phyloP scores from a whole-genome alignment of 2,113 vertebrate species.

The Nerophis lumbriciformis region DNA sequence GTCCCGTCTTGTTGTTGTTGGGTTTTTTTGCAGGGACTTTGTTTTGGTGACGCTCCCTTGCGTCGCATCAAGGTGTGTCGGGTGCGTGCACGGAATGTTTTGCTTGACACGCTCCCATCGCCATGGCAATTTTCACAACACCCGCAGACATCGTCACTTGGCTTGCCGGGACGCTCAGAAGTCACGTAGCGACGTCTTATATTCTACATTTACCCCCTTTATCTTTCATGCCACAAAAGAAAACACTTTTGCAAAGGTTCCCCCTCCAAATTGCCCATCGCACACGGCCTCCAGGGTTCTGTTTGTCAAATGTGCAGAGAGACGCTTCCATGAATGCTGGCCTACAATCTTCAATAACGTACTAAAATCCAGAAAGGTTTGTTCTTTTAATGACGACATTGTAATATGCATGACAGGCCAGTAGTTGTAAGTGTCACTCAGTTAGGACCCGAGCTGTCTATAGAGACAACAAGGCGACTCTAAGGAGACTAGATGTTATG shows the following conservation, averaged over 20 bases:
- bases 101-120: slow-evolving; percentile 28
- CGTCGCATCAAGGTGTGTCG: slow-evolving; percentile 48
- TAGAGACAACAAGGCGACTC: too few relatives aligned
- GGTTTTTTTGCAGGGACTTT: slow-evolving; percentile 36
- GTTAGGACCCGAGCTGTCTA: too few relatives aligned
- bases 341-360: too few relatives aligned
- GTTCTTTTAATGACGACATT: too few relatives aligned
- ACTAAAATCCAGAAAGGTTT: too few relatives aligned
- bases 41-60: slow-evolving; percentile 38
- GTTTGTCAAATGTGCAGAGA: too few relatives aligned
- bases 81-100: slow-evolving; percentile 27
- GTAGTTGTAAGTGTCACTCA: too few relatives aligned
- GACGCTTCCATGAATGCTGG: too few relatives aligned
- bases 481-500: too few relatives aligned
- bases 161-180: slow-evolving; percentile 14
- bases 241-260: not conserved
- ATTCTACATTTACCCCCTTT: slow-evolving; percentile 11
- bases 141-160: slow-evolving; percentile 29
- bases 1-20: not conserved
- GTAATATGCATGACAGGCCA: too few relatives aligned
- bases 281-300: too few relatives aligned
- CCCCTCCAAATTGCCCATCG: too few relatives aligned
- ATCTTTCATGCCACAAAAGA: not conserved
- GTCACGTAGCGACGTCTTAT: slow-evolving; percentile 11
- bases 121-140: slow-evolving; percentile 57